phyloP scores from a whole-genome alignment of 2,797 vertebrate species.

The Peromyscus eremicus region DNA sequence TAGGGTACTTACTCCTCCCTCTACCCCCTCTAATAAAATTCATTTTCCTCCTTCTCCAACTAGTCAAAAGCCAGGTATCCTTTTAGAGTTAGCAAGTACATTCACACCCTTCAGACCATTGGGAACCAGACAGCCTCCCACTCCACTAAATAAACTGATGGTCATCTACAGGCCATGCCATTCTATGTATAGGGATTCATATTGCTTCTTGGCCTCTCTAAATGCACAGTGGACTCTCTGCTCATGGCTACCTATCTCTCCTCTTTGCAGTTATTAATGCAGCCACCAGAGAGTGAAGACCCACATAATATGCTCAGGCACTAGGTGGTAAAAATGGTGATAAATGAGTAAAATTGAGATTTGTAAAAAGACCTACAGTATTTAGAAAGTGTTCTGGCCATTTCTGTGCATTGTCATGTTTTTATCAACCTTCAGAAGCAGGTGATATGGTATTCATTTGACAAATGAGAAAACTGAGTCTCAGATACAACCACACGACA shows the following conservation, averaged over 20 bases:
- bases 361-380: neutral
- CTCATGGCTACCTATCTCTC: neutral
- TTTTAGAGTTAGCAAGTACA: neutral
- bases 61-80: neutral
- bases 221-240: neutral
- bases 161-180: rapidly evolving
- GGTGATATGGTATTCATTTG: neutral
- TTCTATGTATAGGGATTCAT: neutral
- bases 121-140: neutral
- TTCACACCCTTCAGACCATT: neutral
- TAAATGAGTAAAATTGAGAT: neutral
- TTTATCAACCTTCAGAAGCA: neutral
- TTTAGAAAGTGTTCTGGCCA: neutral
- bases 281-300: neutral
- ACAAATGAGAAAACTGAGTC: neutral
- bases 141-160: neutral
- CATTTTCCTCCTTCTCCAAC: neutral
- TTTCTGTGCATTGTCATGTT: neutral
- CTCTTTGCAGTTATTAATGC: neutral
- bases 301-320: neutral
- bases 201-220: neutral
- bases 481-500: neutral
- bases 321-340: neutral
- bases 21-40: neutral
- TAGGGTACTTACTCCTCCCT: neutral